Conservation (phyloP, 2,797 vertebrate species). For the Phylloscopus collybita region DNA sequence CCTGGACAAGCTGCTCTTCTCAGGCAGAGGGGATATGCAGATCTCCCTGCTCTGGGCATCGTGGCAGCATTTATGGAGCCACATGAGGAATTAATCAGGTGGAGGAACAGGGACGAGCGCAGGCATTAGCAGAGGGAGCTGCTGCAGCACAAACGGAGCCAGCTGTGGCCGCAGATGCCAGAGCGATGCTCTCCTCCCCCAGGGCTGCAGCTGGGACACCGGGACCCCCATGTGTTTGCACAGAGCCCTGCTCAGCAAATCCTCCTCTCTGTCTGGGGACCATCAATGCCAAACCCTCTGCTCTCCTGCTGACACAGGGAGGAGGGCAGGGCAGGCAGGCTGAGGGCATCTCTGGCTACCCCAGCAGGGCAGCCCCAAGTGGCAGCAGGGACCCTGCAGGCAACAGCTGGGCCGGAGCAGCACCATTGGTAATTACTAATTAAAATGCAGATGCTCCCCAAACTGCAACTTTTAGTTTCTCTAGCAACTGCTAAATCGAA, state of each 20-base stretch:
- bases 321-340: background rate
- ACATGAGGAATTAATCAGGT: background rate
- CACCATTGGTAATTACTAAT: constrained; percentile 31
- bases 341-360: background rate
- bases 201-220: background rate
- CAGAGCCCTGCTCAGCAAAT: background rate
- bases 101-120: background rate
- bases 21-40: background rate
- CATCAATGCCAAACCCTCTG: background rate
- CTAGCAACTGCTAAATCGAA: constrained; percentile 51
- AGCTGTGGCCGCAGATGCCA: background rate
- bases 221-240: background rate
- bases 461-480: constrained; percentile 52
- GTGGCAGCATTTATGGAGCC: background rate
- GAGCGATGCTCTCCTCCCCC: background rate
- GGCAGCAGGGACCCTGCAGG: background rate
- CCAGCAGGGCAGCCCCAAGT: background rate
- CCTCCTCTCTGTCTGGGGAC: background rate
- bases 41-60: background rate
- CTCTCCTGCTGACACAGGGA: accelerated
- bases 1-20: background rate
- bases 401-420: background rate
- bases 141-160: background rate
- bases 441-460: constrained; percentile 55
- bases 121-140: background rate